Evolutionary conservation across 37 sponge, comb jelly and placozoan genomes (phyloP), one percentile per base, ranked within the genome.

Genomic region (Diacarnus erythraeanus): DNA sequence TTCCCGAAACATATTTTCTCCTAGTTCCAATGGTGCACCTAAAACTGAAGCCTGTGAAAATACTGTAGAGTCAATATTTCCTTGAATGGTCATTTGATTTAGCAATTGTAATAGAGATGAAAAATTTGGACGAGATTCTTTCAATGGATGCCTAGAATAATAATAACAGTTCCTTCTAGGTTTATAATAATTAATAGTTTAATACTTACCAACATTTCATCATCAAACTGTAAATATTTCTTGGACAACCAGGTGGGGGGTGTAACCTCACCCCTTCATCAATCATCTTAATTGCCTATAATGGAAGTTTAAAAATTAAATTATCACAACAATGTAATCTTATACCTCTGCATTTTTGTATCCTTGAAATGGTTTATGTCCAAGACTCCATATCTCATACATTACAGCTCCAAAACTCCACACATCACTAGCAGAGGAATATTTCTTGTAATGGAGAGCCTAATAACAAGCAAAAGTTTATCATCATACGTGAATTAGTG

Each of bases 361-460:
- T 38, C 21, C 63, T 47, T 12, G 10, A 47, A 47, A 47, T 15
- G 51, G 51, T 47, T 47, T 47, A 47, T 47, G 51, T 47, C 51
- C 51, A 12, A 47, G 51, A 47, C 51, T 47, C 51, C 51, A 47
- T 47, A 47, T 47, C 51, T 47, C 51, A 47, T 47, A 47, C 51
- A 47, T 47, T 6, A 47, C 51, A 6, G 12, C 51, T 12, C 51
- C 51, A 47, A 47, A 47, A 47, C 51, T 47, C 51, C 51, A 47
- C 10, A 47, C 51, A 47, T 47, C 51, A 47, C 51, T 47, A 47
- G 51, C 51, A 30, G 64, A 59, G 42, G 72, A 81, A 43, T 81
- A 81, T 63, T 81, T 81, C 72, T 81, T 81, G 81, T 72, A 81
- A 9, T 81, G 42, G 12, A 81, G 42, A 59, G 81, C 81, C 81